Conservation (phyloP, 1,140 invertebrate species). For the Thalassaphorura encarpata region DNA sequence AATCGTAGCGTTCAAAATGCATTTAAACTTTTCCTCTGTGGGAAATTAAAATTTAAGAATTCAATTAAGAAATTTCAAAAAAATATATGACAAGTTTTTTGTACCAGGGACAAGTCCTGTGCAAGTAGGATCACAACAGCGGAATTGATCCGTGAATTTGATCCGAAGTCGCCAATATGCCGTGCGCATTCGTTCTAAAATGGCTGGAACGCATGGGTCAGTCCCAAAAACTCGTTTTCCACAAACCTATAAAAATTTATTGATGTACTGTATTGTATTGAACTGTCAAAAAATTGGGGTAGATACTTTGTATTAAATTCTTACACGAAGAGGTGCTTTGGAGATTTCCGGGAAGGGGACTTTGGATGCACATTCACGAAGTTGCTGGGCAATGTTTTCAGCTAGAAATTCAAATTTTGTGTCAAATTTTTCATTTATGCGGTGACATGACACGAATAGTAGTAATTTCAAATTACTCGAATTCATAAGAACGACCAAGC, state of each 20-base stretch:
- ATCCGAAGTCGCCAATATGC: conserved; percentile 25
- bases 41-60: not conserved
- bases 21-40: conserved; percentile 28
- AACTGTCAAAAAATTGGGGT: not conserved
- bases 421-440: too few species aligned
- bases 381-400: conserved; percentile 26
- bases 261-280: too few species aligned
- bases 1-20: conserved; percentile 24
- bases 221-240: conserved; percentile 30
- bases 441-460: too few species aligned
- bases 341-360: conserved; percentile 24
- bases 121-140: conserved; percentile 26
- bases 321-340: conserved; percentile 16
- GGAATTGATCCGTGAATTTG: conserved; percentile 28
- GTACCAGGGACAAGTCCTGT: conserved; percentile 25
- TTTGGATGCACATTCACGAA: conserved; percentile 29
- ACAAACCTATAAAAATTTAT: conserved; percentile 14
- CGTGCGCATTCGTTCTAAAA: conserved; percentile 28
- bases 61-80: not conserved
- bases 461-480: conserved; percentile 12
- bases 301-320: not conserved
- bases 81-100: not conserved
- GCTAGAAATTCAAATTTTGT: conserved; percentile 13
- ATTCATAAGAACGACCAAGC: conserved; percentile 24
- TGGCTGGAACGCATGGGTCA: conserved; percentile 24